Evolutionary conservation across 2,888 invertebrate genomes (phyloP).

Genomic region (Malthinus seriepunctatus): DNA sequence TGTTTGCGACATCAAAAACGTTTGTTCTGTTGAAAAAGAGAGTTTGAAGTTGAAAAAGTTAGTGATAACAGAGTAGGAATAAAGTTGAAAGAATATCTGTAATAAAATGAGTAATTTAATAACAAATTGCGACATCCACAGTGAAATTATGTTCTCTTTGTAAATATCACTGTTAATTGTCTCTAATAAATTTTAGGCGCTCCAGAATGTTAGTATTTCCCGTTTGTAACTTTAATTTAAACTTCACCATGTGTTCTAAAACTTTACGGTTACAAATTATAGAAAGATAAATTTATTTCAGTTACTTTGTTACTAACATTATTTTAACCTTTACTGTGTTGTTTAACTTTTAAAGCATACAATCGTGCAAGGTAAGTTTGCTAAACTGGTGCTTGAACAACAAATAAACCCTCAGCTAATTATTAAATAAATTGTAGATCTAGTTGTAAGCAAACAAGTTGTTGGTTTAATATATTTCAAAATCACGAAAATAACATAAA

Average conservation of each 20-base stretch:
- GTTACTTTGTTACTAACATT: conserved; percentile 23
- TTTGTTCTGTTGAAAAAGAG: no score
- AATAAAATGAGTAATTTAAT: conserved; percentile 17
- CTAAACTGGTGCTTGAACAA: no score
- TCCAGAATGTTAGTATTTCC: conserved; percentile 25
- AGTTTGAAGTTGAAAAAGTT: no score
- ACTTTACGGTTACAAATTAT: conserved; percentile 29
- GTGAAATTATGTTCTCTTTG: conserved; percentile 16
- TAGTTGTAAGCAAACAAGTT: no score
- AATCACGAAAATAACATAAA: no score
- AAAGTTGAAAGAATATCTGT: not conserved
- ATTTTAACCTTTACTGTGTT: conserved; percentile 17
- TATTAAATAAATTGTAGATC: no score
- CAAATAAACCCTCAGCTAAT: no score
- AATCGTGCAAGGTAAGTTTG: no score
- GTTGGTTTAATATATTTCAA: no score
- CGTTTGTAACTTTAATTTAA: conserved; percentile 30
- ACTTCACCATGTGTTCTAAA: conserved; percentile 28
- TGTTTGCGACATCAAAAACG: no score
- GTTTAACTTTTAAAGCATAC: no score
- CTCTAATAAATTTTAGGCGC: conserved; percentile 25
- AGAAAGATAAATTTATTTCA: conserved; percentile 26
- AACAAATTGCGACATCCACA: conserved; percentile 16
- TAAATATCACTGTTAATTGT: conserved; percentile 28
- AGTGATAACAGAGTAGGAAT: not conserved